phyloP scores from a whole-genome alignment of 2,888 invertebrate genomes.

The Phorcus lineatus region DNA sequence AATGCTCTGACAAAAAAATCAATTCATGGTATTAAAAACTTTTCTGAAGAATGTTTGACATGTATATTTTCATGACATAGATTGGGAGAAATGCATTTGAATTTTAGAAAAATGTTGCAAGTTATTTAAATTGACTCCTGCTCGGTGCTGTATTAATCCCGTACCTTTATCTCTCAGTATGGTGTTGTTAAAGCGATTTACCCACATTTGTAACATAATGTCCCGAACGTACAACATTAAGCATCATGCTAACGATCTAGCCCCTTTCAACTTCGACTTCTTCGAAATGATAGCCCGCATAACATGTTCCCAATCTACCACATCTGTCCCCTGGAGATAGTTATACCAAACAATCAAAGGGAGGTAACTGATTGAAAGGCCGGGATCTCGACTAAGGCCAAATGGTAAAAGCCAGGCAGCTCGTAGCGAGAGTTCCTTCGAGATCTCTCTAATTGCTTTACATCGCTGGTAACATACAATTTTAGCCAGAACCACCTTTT shows the following conservation, averaged over 20 bases:
- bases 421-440: conserved; percentile 19
- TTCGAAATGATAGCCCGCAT: conserved; percentile 8
- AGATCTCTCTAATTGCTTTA: conserved; percentile 31
- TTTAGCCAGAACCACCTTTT: conserved; percentile 24
- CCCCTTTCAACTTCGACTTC: conserved; percentile 17
- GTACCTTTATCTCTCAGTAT: neutral
- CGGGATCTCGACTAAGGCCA: neutral
- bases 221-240: conserved; percentile 5
- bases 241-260: neutral
- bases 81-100: too few relatives aligned
- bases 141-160: too few relatives aligned
- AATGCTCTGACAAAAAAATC: too few relatives aligned
- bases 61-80: too few relatives aligned
- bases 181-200: conserved; percentile 16
- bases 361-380: conserved; percentile 23
- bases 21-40: too few relatives aligned
- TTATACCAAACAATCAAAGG: conserved; percentile 15
- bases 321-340: neutral
- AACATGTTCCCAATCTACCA: neutral
- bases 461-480: conserved; percentile 33
- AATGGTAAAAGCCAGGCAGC: conserved; percentile 18
- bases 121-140: too few relatives aligned
- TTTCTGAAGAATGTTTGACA: too few relatives aligned
- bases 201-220: conserved; percentile 14
- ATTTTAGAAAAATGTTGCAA: too few relatives aligned